These are phyloP conservation scores for Dexiosoma caninum DNA, from an alignment of 2,888 invertebrate species.

Conservation along the genomic window DNA sequence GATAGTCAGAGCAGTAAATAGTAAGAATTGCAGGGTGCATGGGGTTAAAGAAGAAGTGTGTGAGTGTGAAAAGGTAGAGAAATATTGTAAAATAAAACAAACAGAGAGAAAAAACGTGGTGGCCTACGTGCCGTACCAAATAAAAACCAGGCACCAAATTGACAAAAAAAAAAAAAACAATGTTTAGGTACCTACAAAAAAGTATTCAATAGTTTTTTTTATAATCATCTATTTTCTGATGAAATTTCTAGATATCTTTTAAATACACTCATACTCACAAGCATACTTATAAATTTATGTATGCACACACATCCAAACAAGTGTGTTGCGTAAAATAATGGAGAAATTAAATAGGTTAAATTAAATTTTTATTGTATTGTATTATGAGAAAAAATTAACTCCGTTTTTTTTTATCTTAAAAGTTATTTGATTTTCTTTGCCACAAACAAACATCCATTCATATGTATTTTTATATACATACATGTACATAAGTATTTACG, in stretches of 20 bases:
- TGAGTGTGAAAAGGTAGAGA: background rate
- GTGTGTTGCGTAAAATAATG: too few relatives aligned
- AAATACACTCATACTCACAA: too few relatives aligned
- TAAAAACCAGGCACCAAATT: constrained; percentile 20
- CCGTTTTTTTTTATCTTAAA: too few relatives aligned
- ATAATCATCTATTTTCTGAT: too few relatives aligned
- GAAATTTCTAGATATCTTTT: background rate
- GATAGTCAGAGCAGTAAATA: constrained; percentile 2
- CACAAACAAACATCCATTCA: too few relatives aligned
- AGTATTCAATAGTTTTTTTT: background rate
- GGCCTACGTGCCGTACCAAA: constrained; percentile 40
- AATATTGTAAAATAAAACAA: background rate
- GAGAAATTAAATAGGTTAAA: too few relatives aligned
- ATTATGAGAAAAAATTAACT: too few relatives aligned
- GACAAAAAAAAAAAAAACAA: background rate
- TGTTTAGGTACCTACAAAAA: background rate
- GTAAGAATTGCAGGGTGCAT: background rate
- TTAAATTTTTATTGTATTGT: too few relatives aligned
- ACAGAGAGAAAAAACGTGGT: constrained; percentile 36
- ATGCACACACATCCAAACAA: too few relatives aligned
- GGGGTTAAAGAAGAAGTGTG: background rate
- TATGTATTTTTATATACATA: background rate
- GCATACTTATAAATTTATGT: too few relatives aligned
- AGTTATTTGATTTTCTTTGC: too few relatives aligned
- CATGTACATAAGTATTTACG: background rate